These are phyloP conservation scores for Watsonalla binaria DNA, from an alignment of 2,888 invertebrate genomes.

Conservation along the genomic window DNA sequence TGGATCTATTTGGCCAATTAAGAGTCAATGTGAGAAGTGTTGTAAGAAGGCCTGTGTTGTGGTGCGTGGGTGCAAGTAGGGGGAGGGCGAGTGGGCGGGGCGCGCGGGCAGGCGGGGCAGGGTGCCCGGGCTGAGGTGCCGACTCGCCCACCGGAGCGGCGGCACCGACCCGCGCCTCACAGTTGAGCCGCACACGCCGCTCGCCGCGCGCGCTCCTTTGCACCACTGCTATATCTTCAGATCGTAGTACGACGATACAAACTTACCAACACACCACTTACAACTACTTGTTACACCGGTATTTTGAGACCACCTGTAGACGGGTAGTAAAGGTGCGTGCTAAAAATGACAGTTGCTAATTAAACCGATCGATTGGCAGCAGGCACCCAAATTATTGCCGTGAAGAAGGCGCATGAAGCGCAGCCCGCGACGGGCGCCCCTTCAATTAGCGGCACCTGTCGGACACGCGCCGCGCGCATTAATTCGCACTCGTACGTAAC, in stretches of 20 bases:
- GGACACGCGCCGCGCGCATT: conserved; percentile 59
- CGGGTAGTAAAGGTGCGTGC: conserved; percentile 54
- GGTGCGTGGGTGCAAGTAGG: conserved; percentile 52
- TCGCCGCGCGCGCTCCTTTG: conserved; percentile 49
- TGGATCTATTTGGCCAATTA: too few species aligned
- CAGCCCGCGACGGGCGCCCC: conserved; percentile 56
- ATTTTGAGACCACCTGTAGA: conserved; percentile 38
- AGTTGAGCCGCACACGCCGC: conserved; percentile 64
- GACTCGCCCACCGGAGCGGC: conserved; percentile 56
- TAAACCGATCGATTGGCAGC: conserved; percentile 49
- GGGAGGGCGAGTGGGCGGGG: conserved; percentile 56
- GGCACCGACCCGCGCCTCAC: conserved; percentile 30
- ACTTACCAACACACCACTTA: conserved; percentile 11
- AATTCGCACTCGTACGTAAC: conserved; percentile 68
- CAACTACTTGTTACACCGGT: conserved; percentile 14
- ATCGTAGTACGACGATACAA: conserved; percentile 10
- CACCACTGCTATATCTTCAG: conserved; percentile 25
- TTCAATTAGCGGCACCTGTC: conserved; percentile 73
- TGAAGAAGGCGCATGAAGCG: conserved; percentile 60
- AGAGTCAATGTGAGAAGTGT: background rate
- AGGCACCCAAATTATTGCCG: conserved; percentile 72
- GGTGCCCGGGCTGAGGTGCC: conserved; percentile 58
- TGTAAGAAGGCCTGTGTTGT: conserved; percentile 8
- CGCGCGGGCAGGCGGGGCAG: conserved; percentile 64
- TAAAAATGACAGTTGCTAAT: conserved; percentile 46